Base-by-base conservation (phyloP, 1,140 invertebrate genomes). In the Scaptodrosophila lebanonensis region DNA sequence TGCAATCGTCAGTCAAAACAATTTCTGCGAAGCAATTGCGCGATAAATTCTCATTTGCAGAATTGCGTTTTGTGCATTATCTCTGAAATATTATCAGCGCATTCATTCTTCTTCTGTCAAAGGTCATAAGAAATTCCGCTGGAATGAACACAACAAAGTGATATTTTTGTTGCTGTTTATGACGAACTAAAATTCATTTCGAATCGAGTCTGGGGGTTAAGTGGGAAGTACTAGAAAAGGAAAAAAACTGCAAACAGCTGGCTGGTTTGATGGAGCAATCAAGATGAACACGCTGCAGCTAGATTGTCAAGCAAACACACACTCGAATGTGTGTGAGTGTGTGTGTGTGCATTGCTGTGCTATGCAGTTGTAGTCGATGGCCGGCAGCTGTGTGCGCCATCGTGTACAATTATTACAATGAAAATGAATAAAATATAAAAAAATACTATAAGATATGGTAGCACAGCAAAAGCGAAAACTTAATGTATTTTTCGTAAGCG, bases 401-500 rank as follows among this genome's bases (percentile, higher is more conserved):
- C n/a, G n/a, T n/a, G n/a, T 66, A 57, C 72, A 77, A 62, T 49
- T 53, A 65, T 70, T 63, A 51, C 35, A 57, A 38, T 35, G 29
- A 2, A 3, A 42, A 36, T 43, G 16, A 33, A 52, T 36, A 7
- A 51, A 32, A 36, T 38, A 35, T n/a, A 57, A 33, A 11, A 42
- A 35, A 49, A 51, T 36, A 51, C 40, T 53, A 38, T 47, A 59
- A 54, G 60, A 66, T 61, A 25, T 38, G 30, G 36, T 48, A 56
- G 39, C 30, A 54, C 27, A 30, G 51, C 64, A 58, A 57, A 62
- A 62, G 40, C 50, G 47, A 62, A 76, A 75, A 61, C 42, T 49
- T 67, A 51, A 49, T 76, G 62, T 66, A 62, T 39, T 65, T 67
- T 79, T 73, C 68, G 59, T 77, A 79, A 77, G 72, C 67, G 57